Base-by-base conservation (phyloP, 2,888 invertebrate species). In the Coleophora deauratella region DNA sequence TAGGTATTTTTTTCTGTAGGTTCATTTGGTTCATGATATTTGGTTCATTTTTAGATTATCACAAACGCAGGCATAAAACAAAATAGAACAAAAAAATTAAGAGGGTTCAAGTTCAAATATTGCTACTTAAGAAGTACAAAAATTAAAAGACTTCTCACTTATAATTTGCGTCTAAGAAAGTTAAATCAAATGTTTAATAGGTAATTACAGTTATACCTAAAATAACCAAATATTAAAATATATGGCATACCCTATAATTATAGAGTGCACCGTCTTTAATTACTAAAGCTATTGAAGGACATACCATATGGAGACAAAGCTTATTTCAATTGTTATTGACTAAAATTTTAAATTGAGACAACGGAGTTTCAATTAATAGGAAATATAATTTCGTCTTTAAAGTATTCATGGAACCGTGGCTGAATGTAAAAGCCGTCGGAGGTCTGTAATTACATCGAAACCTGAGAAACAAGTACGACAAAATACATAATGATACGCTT, bases 261-360 rank as follows among this genome's bases (percentile, higher is more conserved):
- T n/a, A 4, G 6, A 39, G 8, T 11, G n/a, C 54, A 49, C 52
- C 59, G n/a, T n/a, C 59, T 68, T 69, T 75, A 73, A 75, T 74
- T 70, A 73, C 61, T 50, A 44, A 45, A 21, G 21, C 63, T 59
- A 72, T 75, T 70, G 68, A 57, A 62, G 21, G 31, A 45, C 37
- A 40, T 38, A 12, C 40, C 37, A 30, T 37, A 12, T 51, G 49
- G 49, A 42, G 46, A 54, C 59, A 66, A 82, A 81, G 82, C 80
- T 73, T 76, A 82, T 81, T 76, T 76, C 72, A 85, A 79, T 84
- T 77, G 85, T 78, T 72, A 79, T 75, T 70, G 65, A 78, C 84
- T 63, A 81, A 72, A 72, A 69, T 80, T 84, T 73, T 66, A 80
- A 66, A 65, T 62, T 55, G 52, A 52, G 49, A 62, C 72, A 72